A percentile compares a stretch with the other conserved stretches of the same genome.
Conservation (phyloP, 2,888 invertebrate species). For the Nomada goodeniana region DNA sequence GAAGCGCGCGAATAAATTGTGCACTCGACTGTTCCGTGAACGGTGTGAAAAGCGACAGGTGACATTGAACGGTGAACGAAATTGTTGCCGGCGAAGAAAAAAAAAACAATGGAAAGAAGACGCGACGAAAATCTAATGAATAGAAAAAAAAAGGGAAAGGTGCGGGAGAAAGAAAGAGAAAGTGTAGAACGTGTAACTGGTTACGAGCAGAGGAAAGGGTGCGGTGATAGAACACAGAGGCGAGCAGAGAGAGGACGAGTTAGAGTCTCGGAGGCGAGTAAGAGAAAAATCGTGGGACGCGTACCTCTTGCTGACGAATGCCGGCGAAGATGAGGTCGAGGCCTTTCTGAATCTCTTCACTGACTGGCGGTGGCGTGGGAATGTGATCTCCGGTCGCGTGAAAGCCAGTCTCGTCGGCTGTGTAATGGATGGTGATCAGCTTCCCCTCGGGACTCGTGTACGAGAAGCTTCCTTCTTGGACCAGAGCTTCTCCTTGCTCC, state of each 20-base stretch:
- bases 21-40: too few species aligned
- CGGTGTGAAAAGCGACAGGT: too few species aligned
- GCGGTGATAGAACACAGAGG: neutral
- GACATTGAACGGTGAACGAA: too few species aligned
- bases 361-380: conserved; percentile 93
- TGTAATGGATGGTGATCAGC: conserved; percentile 90
- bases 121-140: neutral
- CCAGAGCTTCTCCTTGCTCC: conserved; percentile 89
- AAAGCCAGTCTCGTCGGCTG: conserved; percentile 93
- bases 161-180: neutral
- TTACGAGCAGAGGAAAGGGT: neutral
- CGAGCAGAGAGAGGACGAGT: conserved; percentile 21
- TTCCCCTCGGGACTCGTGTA: conserved; percentile 93
- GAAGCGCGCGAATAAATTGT: too few species aligned
- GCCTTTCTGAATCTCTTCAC: conserved; percentile 94
- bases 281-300: conserved; percentile 61
- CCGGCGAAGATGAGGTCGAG: conserved; percentile 94
- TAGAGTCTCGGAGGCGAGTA: conserved; percentile 1
- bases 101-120: too few species aligned
- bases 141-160: neutral
- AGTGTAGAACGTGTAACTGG: neutral
- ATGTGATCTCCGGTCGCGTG: conserved; percentile 92
- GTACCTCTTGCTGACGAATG: conserved; percentile 88
- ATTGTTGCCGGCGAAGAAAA: too few species aligned
- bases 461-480: conserved; percentile 91